A percentile compares a stretch with the other conserved stretches of the same genome.
phyloP scores from a whole-genome alignment of 53 echinoderm and acorn worm genomes.

The Temnopleurus reevesii region DNA sequence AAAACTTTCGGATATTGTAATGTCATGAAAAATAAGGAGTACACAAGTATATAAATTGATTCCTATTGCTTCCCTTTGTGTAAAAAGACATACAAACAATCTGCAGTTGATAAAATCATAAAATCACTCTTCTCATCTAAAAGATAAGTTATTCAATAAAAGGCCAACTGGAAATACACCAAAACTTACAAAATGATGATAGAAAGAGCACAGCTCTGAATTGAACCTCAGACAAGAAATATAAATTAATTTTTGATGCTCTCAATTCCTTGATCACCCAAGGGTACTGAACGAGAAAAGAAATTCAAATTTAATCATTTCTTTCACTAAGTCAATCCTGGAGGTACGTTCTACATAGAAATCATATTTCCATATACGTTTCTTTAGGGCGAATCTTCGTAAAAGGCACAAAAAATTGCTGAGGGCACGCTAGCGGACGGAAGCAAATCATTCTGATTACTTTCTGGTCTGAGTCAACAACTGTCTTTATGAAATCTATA shows the following conservation, averaged over 20 bases:
- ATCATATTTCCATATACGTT: neutral
- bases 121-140: neutral
- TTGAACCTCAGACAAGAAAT: too few relatives aligned
- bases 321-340: neutral
- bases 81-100: too few relatives aligned
- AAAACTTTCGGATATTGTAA: too few relatives aligned
- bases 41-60: too few relatives aligned
- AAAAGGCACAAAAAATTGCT: neutral
- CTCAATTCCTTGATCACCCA: neutral
- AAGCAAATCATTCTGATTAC: slow-evolving; percentile 16
- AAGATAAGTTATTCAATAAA: neutral
- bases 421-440: neutral
- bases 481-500: neutral
- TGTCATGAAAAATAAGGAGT: too few relatives aligned
- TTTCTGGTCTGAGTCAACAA: slow-evolving; percentile 2
- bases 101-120: neutral
- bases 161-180: neutral
- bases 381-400: neutral
- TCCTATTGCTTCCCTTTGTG: too few relatives aligned
- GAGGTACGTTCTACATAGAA: neutral
- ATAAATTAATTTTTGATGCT: neutral
- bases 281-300: neutral
- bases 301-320: neutral
- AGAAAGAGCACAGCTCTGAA: neutral
- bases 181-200: neutral